Conservation (phyloP, 2,797 vertebrate genomes). For the Enteromius radiatus region DNA sequence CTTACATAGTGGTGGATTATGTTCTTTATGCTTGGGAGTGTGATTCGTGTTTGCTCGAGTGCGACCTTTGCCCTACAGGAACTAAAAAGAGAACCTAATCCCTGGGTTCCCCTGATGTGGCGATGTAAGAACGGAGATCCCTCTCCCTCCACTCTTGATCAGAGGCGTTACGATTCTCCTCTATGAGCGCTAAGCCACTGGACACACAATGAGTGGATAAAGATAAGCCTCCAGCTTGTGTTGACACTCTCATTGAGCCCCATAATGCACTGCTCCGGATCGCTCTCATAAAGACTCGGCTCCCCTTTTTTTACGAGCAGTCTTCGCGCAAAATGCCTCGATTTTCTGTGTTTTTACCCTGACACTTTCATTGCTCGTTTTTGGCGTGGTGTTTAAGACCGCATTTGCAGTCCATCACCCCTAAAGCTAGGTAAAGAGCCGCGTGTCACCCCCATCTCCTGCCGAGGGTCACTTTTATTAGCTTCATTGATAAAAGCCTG, state of each 20-base stretch:
- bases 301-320: slow-evolving; percentile 58
- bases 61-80: slow-evolving; percentile 46
- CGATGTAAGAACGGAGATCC: slow-evolving; percentile 26
- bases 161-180: slow-evolving; percentile 37
- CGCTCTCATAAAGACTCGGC: slow-evolving; percentile 52
- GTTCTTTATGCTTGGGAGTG: slow-evolving; percentile 36
- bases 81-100: slow-evolving; percentile 48
- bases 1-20: slow-evolving; percentile 7
- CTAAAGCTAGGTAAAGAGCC: slow-evolving; percentile 63
- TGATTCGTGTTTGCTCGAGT: slow-evolving; percentile 21
- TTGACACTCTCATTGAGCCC: slow-evolving; percentile 56
- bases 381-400: slow-evolving; percentile 54
- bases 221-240: slow-evolving; percentile 50
- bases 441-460: slow-evolving; percentile 45
- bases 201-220: slow-evolving; percentile 47
- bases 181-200: slow-evolving; percentile 41
- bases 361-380: slow-evolving; percentile 63
- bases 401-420: slow-evolving; percentile 65
- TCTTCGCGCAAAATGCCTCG: slow-evolving; percentile 50
- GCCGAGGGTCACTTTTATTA: slow-evolving; percentile 73
- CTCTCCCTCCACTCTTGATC: slow-evolving; percentile 36
- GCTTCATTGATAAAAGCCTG: slow-evolving; percentile 75
- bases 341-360: slow-evolving; percentile 51
- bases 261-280: slow-evolving; percentile 54
- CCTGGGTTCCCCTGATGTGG: slow-evolving; percentile 41